Evolutionary conservation across 2,888 invertebrate genomes (phyloP), one percentile per base, ranked within the genome.

Genomic region (Stramonita haemastoma): DNA sequence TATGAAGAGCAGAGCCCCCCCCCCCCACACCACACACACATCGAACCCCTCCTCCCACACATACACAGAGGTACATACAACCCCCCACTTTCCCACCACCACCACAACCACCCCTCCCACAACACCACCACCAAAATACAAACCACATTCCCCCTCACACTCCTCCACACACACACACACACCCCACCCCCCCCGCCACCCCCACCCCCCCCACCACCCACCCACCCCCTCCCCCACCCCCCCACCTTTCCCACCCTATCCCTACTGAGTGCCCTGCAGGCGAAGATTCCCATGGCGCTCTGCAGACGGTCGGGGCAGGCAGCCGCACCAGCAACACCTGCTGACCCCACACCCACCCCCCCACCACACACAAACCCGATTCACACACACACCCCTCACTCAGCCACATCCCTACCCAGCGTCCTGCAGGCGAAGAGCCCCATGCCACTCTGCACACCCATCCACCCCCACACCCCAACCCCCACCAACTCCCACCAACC

Each of bases 241-340:
- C 26, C n/a, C 15, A n/a, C 8, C 46, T 46, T 46, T 46, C 46
- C 46, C 46, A 2, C 46, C 46, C n/a, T n/a, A n/a, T n/a, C n/a
- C 92, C 91, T 90, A 96, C 96, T 94, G 6, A 96, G 93, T 81
- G 95, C 94, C 89, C 95, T 97, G 79, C 97, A 97, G 0, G 97
- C 97, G 95, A 98, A 98, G 83, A 97, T 96, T 0, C 97, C 97
- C 94, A 99, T 97, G 73, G 98, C 97, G 32, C 97, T 97, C 93
- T 98, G 97, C 57, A 98, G 96, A 88, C 98, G 97, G 95, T 99
- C 99, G 0, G 99, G 98, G 13, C 98, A 97, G 6, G 98, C 96
- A 0, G 98, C 97, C 95, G n/a, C n/a, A n/a, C n/a, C n/a, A n/a
- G n/a, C n/a, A n/a, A n/a, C n/a, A n/a, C n/a, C n/a, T n/a, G n/a